phyloP scores from a whole-genome alignment of 1,140 invertebrate genomes.

The Aphelenchoides fujianensis region DNA sequence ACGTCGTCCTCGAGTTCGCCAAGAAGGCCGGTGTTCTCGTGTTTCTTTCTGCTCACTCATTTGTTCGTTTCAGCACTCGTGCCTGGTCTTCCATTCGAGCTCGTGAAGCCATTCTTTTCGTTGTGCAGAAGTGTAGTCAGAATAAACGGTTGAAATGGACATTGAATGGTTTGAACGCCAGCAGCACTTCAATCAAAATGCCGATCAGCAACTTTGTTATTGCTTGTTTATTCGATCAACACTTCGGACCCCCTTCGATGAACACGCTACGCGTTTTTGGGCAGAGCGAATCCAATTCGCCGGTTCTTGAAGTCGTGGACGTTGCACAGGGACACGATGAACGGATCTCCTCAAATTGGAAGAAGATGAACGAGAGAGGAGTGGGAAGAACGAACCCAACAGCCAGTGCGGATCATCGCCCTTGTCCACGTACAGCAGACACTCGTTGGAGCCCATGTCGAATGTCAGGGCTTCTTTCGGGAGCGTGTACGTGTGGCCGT shows the following conservation, averaged over 20 bases:
- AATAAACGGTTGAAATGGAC: too few relatives aligned
- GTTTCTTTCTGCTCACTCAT: too few relatives aligned
- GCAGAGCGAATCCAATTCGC: conserved; percentile 9
- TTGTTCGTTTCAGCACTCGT: too few relatives aligned
- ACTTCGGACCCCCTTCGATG: background rate
- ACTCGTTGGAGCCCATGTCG: background rate
- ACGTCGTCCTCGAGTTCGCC: too few relatives aligned
- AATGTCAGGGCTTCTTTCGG: conserved; percentile 3
- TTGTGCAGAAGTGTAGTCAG: too few relatives aligned
- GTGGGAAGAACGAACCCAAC: background rate
- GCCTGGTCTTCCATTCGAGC: too few relatives aligned
- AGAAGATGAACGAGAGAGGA: background rate
- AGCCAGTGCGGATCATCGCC: background rate
- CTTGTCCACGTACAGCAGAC: background rate
- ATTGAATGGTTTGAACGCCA: too few relatives aligned
- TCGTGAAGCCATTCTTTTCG: too few relatives aligned
- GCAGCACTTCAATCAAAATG: too few relatives aligned
- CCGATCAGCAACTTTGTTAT: too few relatives aligned
- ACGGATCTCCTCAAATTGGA: background rate
- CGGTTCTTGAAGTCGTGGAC: background rate
- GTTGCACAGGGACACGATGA: background rate
- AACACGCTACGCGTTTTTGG: background rate
- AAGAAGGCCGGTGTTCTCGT: too few relatives aligned
- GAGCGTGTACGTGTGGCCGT: conserved; percentile 2
- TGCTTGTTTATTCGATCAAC: background rate